Base-by-base conservation (phyloP, 2,113 vertebrate species). In the Oxyura jamaicensis region DNA sequence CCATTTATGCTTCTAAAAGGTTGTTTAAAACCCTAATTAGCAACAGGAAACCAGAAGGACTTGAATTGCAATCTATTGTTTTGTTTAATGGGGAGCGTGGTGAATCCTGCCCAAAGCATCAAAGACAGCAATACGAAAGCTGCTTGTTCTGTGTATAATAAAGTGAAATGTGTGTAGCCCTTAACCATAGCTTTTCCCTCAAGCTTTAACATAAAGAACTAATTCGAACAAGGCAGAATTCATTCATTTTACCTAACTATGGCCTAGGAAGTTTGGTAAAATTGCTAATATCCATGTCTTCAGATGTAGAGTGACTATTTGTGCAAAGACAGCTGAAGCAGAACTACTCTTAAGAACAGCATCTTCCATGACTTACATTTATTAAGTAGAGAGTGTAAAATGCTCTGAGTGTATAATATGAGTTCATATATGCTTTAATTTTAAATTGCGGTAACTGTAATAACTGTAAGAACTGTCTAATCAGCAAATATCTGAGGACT, bases 1-100 rank as follows among this genome's bases (percentile, higher is more conserved):
- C 55, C 42, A 91, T 97, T 97, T 95, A 74, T 80, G 48, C 56
- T 88, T 95, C 67, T 92, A 96, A 95, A 96, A 85, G 88, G 56
- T 93, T 91, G 69, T 93, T 95, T 91, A 94, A 94, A 96, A 85
- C 42, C 44, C 58, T 95, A 95, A 95, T 96, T 97, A 96, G 55
- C 67, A 90, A 83, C 25, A 71, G 60, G 78, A 94, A 97, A 81
- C 50, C 67, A 95, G 76, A 90, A 93, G 72, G 44, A 90, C 83
- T 88, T 91, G 71, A 97, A 94, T 60, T 74, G 41, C 35, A 91
- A 94, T 95, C 80, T 71, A 76, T 91, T 96, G 93, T 95, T 97
- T 90, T 96, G 81, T 96, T 97, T 96, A 93, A 97, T 86, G 65
- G 76, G 60, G 60, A 93, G 67, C 59, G 60, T 29, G 46, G 60